These are phyloP conservation scores for Ennomos quercinarius DNA, from an alignment of 2,888 invertebrate species.

Conservation along the genomic window DNA sequence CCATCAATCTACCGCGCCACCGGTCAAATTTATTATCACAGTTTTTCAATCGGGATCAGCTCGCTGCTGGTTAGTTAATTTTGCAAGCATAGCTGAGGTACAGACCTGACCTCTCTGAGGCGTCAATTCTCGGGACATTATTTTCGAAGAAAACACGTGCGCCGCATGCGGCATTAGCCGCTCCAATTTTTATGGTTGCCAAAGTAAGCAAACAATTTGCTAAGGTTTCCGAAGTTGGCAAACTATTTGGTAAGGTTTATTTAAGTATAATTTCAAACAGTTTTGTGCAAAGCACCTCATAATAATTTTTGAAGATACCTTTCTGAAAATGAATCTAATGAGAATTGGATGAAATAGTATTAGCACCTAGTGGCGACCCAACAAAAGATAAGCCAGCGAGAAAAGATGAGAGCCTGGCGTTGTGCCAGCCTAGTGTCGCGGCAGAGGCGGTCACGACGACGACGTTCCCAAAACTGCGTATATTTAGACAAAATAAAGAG, in stretches of 20 bases:
- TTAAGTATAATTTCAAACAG: conserved; percentile 7
- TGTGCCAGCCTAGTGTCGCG: conserved; percentile 78
- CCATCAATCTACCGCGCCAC: conserved; percentile 50
- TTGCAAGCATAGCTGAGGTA: conserved; percentile 44
- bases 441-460: conserved; percentile 75
- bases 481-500: conserved; percentile 86
- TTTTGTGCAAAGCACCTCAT: not conserved
- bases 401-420: conserved; percentile 74
- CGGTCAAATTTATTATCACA: conserved; percentile 45
- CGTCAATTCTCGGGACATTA: conserved; percentile 62
- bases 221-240: conserved; percentile 18
- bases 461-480: conserved; percentile 85
- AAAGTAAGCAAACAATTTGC: conserved; percentile 19
- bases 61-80: conserved; percentile 55
- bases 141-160: conserved; percentile 68
- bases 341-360: not conserved
- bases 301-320: no score
- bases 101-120: conserved; percentile 23
- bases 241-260: not conserved
- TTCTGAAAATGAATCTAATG: no score
- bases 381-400: conserved; percentile 71
- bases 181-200: conserved; percentile 42
- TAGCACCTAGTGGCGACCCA: conserved; percentile 40
- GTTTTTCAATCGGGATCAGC: conserved; percentile 37
- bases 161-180: conserved; percentile 44